A percentile compares a stretch with the other conserved stretches of the same genome.
Conservation (phyloP, 2,113 vertebrate genomes). For the Australoheros scitulus region DNA sequence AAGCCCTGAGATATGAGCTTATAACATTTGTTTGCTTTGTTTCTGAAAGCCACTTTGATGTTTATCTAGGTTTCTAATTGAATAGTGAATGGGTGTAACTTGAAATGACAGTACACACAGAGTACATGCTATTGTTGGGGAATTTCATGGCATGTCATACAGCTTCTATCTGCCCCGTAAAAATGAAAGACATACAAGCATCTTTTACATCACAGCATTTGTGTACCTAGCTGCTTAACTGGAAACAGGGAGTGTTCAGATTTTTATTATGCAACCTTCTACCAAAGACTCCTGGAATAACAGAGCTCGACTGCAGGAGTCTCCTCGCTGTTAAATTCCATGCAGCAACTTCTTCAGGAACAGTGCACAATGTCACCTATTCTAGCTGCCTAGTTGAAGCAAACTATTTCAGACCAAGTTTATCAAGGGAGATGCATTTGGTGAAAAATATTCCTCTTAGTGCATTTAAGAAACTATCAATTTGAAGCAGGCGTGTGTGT, state of each 20-base stretch:
- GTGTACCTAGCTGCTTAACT: neutral
- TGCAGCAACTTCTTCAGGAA: neutral
- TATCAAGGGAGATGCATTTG: neutral
- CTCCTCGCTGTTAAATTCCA: neutral
- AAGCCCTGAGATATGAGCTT: neutral
- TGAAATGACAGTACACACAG: neutral
- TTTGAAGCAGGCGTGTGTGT: neutral
- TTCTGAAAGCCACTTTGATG: too few species aligned
- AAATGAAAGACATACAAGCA: neutral
- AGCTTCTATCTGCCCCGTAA: neutral
- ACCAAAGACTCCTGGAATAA: neutral
- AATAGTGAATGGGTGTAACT: neutral
- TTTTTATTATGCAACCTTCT: slow-evolving; percentile 1
- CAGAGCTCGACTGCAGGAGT: neutral
- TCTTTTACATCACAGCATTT: neutral
- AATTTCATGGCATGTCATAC: neutral
- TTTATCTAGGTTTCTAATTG: neutral
- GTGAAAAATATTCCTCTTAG: neutral
- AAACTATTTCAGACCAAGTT: neutral
- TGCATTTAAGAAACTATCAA: rapidly evolving
- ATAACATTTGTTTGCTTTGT: too few species aligned
- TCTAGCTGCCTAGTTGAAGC: neutral
- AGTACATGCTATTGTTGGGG: neutral
- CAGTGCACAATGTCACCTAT: neutral
- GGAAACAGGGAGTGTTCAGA: slow-evolving; percentile 9